These are phyloP conservation scores for Macrotrachela quadricornifera DNA, from an alignment of 1,140 invertebrate genomes.

Conservation along the genomic window DNA sequence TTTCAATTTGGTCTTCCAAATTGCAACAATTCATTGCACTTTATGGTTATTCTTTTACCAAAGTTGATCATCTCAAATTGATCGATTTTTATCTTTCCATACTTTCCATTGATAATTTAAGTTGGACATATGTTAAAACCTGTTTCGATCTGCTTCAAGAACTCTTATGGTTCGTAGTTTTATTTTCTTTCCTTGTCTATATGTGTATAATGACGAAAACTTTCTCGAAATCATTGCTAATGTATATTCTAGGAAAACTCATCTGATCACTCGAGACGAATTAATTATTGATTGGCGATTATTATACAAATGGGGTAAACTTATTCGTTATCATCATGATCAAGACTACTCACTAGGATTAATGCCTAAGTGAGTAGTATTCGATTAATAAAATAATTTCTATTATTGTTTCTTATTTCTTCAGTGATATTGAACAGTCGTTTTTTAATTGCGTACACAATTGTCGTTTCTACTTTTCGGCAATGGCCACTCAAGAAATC, in stretches of 20 bases:
- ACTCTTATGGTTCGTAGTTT: conserved; percentile 29
- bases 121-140: conserved; percentile 46
- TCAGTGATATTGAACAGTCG: too few relatives aligned
- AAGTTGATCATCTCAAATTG: conserved; percentile 66
- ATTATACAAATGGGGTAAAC: conserved; percentile 45
- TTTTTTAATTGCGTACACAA: conserved; percentile 1
- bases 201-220: background rate
- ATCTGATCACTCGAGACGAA: conserved; percentile 53
- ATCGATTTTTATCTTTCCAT: conserved; percentile 61
- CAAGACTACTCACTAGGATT: conserved; percentile 36
- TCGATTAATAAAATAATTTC: background rate
- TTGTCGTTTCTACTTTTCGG: conserved; percentile 42
- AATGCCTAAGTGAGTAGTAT: conserved; percentile 35
- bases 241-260: conserved; percentile 43
- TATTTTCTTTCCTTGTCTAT: background rate
- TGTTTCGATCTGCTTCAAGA: conserved; percentile 32
- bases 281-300: conserved; percentile 62
- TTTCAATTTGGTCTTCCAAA: conserved; percentile 23
- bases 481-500: conserved; percentile 59
- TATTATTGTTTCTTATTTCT: conserved; percentile 8
- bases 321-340: conserved; percentile 27
- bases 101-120: conserved; percentile 49
- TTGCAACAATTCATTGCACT: conserved; percentile 36
- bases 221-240: conserved; percentile 9
- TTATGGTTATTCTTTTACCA: conserved; percentile 64